Percentiles rank a stretch among this genome's conserved stretches.
These are phyloP conservation scores for Hippoglossus stenolepis DNA, from an alignment of 2,113 vertebrate species.

Conservation along the genomic window DNA sequence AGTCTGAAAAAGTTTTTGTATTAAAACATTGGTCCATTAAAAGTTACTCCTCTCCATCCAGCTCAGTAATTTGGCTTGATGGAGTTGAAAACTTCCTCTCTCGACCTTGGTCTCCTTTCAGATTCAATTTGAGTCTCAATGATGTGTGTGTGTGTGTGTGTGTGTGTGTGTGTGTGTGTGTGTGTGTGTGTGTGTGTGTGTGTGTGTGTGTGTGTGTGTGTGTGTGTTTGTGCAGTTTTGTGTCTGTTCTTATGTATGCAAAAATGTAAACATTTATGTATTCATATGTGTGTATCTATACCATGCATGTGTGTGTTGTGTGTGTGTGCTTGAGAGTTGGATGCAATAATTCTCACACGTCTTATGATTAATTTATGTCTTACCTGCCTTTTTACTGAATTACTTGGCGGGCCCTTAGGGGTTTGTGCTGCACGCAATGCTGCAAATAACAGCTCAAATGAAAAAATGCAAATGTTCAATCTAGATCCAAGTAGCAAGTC, in stretches of 20 bases:
- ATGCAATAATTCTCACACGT: conserved; percentile 69
- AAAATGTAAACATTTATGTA: conserved; percentile 6
- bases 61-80: conserved; percentile 69
- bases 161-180: conserved; percentile 31
- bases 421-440: conserved; percentile 69
- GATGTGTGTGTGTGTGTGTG: conserved; percentile 26
- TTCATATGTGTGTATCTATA: conserved; percentile 38
- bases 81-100: conserved; percentile 66
- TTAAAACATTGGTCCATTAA: conserved; percentile 69
- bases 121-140: conserved; percentile 61
- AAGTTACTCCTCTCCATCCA: conserved; percentile 68
- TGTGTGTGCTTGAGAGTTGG: conserved; percentile 18
- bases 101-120: conserved; percentile 72
- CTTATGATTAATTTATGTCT: conserved; percentile 81
- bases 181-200: conserved; percentile 29
- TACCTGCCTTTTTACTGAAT: conserved; percentile 82
- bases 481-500: conserved; percentile 69
- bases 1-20: conserved; percentile 61
- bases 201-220: conserved; percentile 20
- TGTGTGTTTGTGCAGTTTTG: background rate
- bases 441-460: conserved; percentile 82
- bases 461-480: conserved; percentile 83
- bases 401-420: conserved; percentile 69
- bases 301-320: background rate
- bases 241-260: conserved; percentile 20